Conservation (phyloP, 2,113 vertebrate species). For the Antennarius striatus region DNA sequence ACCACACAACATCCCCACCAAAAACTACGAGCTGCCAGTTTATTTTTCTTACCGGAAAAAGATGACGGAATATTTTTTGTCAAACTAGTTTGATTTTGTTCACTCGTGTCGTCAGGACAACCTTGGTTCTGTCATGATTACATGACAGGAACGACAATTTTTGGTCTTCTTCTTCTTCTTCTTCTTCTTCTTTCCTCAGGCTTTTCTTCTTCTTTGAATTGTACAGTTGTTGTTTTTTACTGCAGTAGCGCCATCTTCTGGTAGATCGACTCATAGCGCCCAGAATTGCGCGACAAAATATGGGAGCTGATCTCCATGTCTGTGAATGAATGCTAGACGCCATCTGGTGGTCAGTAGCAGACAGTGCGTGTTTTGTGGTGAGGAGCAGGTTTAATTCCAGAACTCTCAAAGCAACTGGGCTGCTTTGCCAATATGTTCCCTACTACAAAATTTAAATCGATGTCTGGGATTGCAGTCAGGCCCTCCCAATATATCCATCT, state of each 20-base stretch:
- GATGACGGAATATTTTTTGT: background rate
- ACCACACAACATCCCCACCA: background rate
- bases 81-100: slow-evolving; percentile 5
- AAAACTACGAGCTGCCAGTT: background rate
- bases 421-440: too few relatives aligned
- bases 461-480: too few relatives aligned
- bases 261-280: background rate
- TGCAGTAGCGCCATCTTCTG: slow-evolving; percentile 23
- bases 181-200: slow-evolving; percentile 29
- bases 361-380: too few relatives aligned
- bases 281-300: too few relatives aligned
- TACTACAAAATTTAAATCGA: too few relatives aligned
- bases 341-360: background rate
- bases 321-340: background rate
- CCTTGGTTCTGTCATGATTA: slow-evolving; percentile 39
- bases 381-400: too few relatives aligned
- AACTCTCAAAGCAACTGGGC: too few relatives aligned
- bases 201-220: too few relatives aligned
- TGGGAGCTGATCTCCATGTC: too few relatives aligned
- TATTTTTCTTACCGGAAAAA: slow-evolving; percentile 24
- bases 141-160: slow-evolving; percentile 18
- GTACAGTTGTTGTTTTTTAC: background rate
- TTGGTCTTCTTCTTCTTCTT: slow-evolving; percentile 23
- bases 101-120: slow-evolving; percentile 4
- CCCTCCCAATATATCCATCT: too few relatives aligned